Evolutionary conservation across 2,888 invertebrate species (phyloP).

Genomic region (Dolichopus griseipennis): DNA sequence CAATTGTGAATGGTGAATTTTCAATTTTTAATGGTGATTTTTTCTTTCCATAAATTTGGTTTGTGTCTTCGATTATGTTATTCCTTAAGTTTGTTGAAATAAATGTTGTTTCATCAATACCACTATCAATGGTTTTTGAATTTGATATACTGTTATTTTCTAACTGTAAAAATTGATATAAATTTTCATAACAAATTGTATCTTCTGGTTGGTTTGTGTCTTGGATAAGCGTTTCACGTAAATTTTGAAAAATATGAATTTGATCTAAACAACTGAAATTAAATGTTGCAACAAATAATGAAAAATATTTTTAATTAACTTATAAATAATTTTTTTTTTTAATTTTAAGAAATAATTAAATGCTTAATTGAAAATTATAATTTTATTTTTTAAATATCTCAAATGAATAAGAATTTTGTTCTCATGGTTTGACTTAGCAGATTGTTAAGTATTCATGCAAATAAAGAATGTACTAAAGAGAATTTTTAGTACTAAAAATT

Average conservation of each 20-base stretch:
- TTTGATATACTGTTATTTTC: conserved; percentile 17
- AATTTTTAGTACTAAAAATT: too few relatives aligned
- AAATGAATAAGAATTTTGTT: too few relatives aligned
- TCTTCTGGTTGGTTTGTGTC: conserved; percentile 36
- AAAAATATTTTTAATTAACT: too few relatives aligned
- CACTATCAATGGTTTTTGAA: conserved; percentile 10
- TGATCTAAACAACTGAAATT: conserved; percentile 39
- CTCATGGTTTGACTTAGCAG: too few relatives aligned
- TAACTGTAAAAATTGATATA: conserved; percentile 19
- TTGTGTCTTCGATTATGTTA: conserved; percentile 12
- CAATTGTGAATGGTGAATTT: conserved; percentile 11
- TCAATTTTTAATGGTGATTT: too few relatives aligned
- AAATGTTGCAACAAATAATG: not conserved
- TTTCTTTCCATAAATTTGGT: not conserved
- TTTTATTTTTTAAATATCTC: too few relatives aligned
- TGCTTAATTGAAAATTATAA: too few relatives aligned
- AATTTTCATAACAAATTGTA: conserved; percentile 33
- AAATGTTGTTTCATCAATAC: conserved; percentile 10
- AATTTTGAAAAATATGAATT: conserved; percentile 42
- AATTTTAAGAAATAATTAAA: too few relatives aligned
- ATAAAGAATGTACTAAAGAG: too few relatives aligned
- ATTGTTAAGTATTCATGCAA: too few relatives aligned
- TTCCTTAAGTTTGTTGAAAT: not conserved
- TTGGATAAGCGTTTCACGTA: conserved; percentile 41
- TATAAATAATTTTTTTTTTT: too few relatives aligned